These are phyloP conservation scores for Drosophila sordidula DNA, from an alignment of 2,888 invertebrate genomes.

Conservation along the genomic window DNA sequence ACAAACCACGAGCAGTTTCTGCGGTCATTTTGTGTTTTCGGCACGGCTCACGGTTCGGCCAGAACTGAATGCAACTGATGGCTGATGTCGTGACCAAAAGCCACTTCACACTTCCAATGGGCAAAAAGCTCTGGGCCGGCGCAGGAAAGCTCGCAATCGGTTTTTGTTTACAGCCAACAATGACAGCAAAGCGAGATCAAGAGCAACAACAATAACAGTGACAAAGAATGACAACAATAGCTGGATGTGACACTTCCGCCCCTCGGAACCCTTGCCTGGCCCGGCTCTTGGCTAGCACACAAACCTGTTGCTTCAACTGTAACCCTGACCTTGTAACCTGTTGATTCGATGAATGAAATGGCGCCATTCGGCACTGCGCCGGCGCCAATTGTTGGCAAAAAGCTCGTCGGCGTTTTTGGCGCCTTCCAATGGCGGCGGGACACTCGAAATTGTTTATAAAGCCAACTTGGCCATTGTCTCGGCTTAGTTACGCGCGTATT, in stretches of 20 bases:
- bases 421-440: constrained; percentile 65
- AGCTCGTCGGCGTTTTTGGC: constrained; percentile 64
- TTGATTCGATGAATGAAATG: constrained; percentile 55
- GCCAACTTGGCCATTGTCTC: constrained; percentile 51
- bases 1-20: constrained; percentile 16
- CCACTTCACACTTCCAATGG: constrained; percentile 47
- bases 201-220: constrained; percentile 8
- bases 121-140: constrained; percentile 52
- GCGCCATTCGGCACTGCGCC: constrained; percentile 30
- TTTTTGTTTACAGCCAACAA: constrained; percentile 45
- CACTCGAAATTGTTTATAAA: constrained; percentile 51
- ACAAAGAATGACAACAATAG: constrained; percentile 15
- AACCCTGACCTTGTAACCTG: constrained; percentile 64
- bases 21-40: constrained; percentile 25
- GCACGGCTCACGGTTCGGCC: constrained; percentile 13
- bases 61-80: constrained; percentile 17
- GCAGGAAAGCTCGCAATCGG: constrained; percentile 34
- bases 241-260: background rate
- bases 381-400: constrained; percentile 31
- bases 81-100: background rate
- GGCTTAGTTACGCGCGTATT: constrained; percentile 68
- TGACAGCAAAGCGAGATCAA: background rate
- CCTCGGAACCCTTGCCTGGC: background rate
- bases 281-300: background rate
- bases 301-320: constrained; percentile 60